Evolutionary conservation across 2,888 invertebrate genomes (phyloP).

Genomic region (Heliothis peltigera): DNA sequence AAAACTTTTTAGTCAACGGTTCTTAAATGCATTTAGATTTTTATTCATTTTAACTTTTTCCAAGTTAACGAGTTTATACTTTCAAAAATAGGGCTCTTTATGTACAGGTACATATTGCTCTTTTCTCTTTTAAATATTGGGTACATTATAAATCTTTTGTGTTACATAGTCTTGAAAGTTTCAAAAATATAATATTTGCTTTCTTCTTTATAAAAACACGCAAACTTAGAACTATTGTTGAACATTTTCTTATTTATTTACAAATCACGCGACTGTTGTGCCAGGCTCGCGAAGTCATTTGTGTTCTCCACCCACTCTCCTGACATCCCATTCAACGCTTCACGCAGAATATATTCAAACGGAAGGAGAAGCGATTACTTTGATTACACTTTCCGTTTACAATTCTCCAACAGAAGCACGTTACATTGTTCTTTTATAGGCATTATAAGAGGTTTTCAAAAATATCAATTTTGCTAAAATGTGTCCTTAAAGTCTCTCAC

Average conservation of each 20-base stretch:
- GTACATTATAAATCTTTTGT: not conserved
- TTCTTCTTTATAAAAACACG: slow-evolving; percentile 2
- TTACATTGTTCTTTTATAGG: slow-evolving; percentile 64
- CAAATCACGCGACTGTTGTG: slow-evolving; percentile 59
- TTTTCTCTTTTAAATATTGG: not conserved
- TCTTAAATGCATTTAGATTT: slow-evolving; percentile 5
- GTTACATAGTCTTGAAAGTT: not conserved
- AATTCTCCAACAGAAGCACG: slow-evolving; percentile 64
- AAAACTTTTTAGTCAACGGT: slow-evolving; percentile 23
- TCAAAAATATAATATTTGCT: not conserved
- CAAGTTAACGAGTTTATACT: not conserved
- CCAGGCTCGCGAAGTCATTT: slow-evolving; percentile 66
- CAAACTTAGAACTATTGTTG: slow-evolving; percentile 17
- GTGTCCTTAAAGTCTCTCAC: slow-evolving; percentile 21
- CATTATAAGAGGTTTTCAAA: slow-evolving; percentile 52
- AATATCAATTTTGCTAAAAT: slow-evolving; percentile 39
- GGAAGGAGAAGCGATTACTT: slow-evolving; percentile 74
- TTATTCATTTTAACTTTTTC: too few species aligned
- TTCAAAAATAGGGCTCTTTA: too few species aligned
- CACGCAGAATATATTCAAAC: slow-evolving; percentile 73
- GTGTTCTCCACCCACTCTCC: slow-evolving; percentile 63
- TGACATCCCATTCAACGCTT: slow-evolving; percentile 66
- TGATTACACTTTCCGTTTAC: slow-evolving; percentile 73
- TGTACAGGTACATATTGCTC: too few species aligned
- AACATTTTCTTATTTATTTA: slow-evolving; percentile 54